phyloP scores from a whole-genome alignment of 2,888 invertebrate species.

The Platycheirus albimanus region DNA sequence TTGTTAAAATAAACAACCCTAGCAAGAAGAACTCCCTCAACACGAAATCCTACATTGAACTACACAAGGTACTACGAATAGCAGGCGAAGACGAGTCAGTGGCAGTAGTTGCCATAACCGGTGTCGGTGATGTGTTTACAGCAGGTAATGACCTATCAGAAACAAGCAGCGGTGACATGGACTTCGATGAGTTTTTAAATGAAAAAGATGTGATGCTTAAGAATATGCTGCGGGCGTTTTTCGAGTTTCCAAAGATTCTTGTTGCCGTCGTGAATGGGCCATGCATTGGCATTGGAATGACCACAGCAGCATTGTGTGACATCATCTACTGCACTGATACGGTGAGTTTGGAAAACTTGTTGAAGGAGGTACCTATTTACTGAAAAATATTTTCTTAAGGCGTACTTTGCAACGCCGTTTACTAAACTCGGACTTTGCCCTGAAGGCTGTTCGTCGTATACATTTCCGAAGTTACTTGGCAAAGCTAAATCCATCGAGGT shows the following conservation, averaged over 20 bases:
- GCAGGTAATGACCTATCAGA: slow-evolving; percentile 79
- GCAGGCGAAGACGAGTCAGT: slow-evolving; percentile 88
- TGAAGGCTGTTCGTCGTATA: slow-evolving; percentile 94
- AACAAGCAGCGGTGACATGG: slow-evolving; percentile 56
- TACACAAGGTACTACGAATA: slow-evolving; percentile 86
- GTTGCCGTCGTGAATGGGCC: slow-evolving; percentile 96
- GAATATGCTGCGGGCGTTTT: slow-evolving; percentile 89
- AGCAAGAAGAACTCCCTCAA: slow-evolving; percentile 91
- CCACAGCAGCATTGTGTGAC: slow-evolving; percentile 93
- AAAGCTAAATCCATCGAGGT: slow-evolving; percentile 88
- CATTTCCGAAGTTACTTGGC: slow-evolving; percentile 93
- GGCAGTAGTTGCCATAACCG: slow-evolving; percentile 89
- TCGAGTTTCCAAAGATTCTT: slow-evolving; percentile 94
- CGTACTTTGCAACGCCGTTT: slow-evolving; percentile 95
- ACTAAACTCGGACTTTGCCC: slow-evolving; percentile 91
- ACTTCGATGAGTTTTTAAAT: slow-evolving; percentile 78
- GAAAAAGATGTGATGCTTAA: slow-evolving; percentile 81
- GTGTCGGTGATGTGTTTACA: slow-evolving; percentile 79
- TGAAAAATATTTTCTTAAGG: slow-evolving; percentile 84
- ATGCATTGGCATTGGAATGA: slow-evolving; percentile 91
- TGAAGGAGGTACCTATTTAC: background rate
- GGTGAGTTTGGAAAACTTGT: slow-evolving; percentile 84
- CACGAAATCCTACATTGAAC: slow-evolving; percentile 86
- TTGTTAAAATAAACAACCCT: slow-evolving; percentile 89
- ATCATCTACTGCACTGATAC: slow-evolving; percentile 93